A percentile compares a stretch with the other conserved stretches of the same genome.
Conservation (phyloP, 2,888 invertebrate genomes). For the Tenthredo amoena region DNA sequence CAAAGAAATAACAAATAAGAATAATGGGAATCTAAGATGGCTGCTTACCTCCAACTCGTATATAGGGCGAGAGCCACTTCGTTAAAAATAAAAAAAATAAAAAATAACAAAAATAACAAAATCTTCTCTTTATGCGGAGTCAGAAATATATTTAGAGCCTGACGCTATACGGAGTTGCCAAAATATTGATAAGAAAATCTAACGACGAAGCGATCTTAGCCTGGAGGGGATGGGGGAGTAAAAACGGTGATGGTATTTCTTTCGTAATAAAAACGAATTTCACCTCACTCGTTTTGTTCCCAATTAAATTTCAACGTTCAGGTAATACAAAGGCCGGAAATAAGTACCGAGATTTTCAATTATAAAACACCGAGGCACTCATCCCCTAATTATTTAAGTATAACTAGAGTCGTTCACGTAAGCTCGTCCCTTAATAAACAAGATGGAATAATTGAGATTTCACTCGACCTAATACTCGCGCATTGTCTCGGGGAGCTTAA, state of each 20-base stretch:
- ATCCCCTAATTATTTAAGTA: not conserved
- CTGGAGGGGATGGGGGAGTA: not conserved
- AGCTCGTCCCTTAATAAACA: not conserved
- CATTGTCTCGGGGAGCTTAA: not conserved
- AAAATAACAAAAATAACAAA: not conserved
- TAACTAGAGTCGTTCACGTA: not conserved
- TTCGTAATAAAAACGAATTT: not conserved
- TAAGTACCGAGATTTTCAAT: not conserved
- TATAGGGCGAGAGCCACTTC: not conserved
- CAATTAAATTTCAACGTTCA: conserved; percentile 9
- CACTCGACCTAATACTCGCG: not conserved
- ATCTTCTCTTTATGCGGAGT: conserved; percentile 35
- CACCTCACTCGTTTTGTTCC: not conserved
- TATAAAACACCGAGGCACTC: not conserved
- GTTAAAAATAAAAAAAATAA: not conserved
- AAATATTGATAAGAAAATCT: conserved; percentile 19
- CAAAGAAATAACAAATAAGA: not conserved
- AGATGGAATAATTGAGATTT: conserved; percentile 23
- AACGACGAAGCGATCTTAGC: conserved; percentile 16
- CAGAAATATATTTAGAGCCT: conserved; percentile 42
- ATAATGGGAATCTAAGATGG: not conserved
- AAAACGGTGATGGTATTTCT: not conserved
- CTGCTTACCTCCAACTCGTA: not conserved
- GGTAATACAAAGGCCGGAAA: not conserved
- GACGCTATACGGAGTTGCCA: conserved; percentile 19